Base-by-base conservation (phyloP, 2,888 invertebrate genomes). In the Drosophila greeni region DNA sequence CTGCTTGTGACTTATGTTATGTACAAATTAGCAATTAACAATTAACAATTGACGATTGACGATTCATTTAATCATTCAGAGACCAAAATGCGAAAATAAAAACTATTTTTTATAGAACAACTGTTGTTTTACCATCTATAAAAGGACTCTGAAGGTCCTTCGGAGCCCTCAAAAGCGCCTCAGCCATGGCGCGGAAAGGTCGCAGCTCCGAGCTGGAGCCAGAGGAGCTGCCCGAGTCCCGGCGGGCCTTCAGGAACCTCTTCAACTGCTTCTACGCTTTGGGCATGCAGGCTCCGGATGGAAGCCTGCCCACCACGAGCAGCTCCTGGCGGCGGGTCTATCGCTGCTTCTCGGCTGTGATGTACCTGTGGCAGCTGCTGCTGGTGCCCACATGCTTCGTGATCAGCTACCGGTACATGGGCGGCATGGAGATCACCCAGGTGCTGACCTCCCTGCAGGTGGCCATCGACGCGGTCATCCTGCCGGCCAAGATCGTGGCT, bases 1-100 rank as follows among this genome's bases (percentile, higher is more conserved):
- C 80, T 69, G 72, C 74, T 82, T 82, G 80, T 77, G 70, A 80
- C 75, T 80, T 70, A 80, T 72, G 75, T 82, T 74, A 75, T 80
- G 82, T 80, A 80, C 80, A 80, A 80, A 82, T 73, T 80, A 82
- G 80, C 80, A 52, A 67, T 75, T 74, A 80, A 79, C 54, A 52
- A 64, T 75, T 73, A 70, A 79, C 47, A 51, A 71, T 68, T 26
- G 11, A 43, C 40, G 5, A 62, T 72, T 37, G 37, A 75, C 48
- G 55, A 71, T 68, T 77, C 43, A 69, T 78, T 82, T 74, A 51
- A 78, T 72, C 64, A 75, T 69, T 75, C 74, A 72, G 68, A 77
- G 76, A 78, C 79, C 72, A 76, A 78, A 79, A 73, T 53, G 53
- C 65, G 16, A 66, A 53, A 54, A 59, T 56, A 23, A 53, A 51